Evolutionary conservation across 2,888 invertebrate genomes (phyloP), one percentile per base, ranked within the genome.

Genomic region (Pristionchus japonicus): DNA sequence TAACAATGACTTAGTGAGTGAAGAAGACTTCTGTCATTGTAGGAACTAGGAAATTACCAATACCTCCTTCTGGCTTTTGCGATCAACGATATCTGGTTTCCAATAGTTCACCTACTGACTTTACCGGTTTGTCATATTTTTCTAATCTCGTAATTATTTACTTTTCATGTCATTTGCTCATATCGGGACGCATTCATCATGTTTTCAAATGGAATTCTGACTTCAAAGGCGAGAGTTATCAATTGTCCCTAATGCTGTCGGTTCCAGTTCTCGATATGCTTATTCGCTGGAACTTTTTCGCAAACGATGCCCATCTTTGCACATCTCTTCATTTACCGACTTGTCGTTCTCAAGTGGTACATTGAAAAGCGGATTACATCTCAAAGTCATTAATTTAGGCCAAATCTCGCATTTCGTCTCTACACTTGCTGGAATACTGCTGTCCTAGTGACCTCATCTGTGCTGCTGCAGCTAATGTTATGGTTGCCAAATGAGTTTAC

Each of bases 181-280:
- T 83, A 83, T 83, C 82, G 82, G 0, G 52, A 83, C 34, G 82
- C 52, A 0, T 83, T 83, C 52, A 83, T 83, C 34, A 83, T 83
- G 82, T 83, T 83, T 31, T 49, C 82, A 1, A 52, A 83, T 17
- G 82, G 82, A 0, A 34, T 83, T 49, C 37, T 83, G 6, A 83
- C 82, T 6, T 83, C 82, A 1, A 83, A 83, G 82, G 82, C 27
- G 3, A 3, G n/a, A 52, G 17, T 11, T 13, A 47, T n/a, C 2
- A 13, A 6, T 3, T 15, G 20, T 20, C 4, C 9, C 4, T 70
- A 80, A 0, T 27, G n/a, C n/a, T 11, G 47, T 3, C 23, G 34
- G 1, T 49, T 74, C 9, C 37, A 83, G 82, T 49, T 83, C 27
- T 83, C 82, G 0, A 52, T 83, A 1, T 83, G 82, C 23, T 23